A percentile compares a stretch with the other conserved stretches of the same genome.
Evolutionary conservation across 2,888 invertebrate species (phyloP).

Genomic region (Tolmerus cingulatus): DNA sequence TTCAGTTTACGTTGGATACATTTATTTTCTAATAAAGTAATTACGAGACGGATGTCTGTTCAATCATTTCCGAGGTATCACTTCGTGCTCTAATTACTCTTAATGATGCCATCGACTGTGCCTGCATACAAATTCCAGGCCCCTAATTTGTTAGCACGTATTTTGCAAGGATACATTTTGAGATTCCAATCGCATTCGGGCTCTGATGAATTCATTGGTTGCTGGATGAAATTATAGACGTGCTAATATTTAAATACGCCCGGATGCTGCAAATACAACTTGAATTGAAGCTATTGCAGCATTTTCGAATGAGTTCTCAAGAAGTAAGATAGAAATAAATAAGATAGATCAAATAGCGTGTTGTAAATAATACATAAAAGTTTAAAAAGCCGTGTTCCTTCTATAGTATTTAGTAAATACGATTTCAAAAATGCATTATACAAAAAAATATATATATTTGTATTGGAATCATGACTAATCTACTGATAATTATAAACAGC

Average conservation of each 20-base stretch:
- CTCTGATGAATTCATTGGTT: neutral
- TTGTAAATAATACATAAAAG: too few relatives aligned
- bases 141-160: neutral
- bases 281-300: neutral
- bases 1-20: neutral
- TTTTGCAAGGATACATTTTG: neutral
- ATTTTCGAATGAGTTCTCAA: neutral
- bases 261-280: neutral
- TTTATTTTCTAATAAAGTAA: slow-evolving; percentile 43
- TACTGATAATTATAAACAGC: too few relatives aligned
- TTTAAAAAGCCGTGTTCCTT: too few relatives aligned
- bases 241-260: neutral
- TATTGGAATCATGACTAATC: too few relatives aligned
- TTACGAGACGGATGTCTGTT: slow-evolving; percentile 20
- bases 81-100: neutral
- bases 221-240: neutral
- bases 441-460: too few relatives aligned
- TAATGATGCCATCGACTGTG: neutral
- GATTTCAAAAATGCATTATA: too few relatives aligned
- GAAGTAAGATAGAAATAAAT: too few relatives aligned
- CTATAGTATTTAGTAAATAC: too few relatives aligned
- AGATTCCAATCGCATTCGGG: neutral
- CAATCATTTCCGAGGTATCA: slow-evolving; percentile 15
- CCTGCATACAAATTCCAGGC: neutral
- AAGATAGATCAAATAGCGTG: too few relatives aligned